Base-by-base conservation (phyloP, 2,113 vertebrate species). In the Pomatorhinus ruficollis region DNA sequence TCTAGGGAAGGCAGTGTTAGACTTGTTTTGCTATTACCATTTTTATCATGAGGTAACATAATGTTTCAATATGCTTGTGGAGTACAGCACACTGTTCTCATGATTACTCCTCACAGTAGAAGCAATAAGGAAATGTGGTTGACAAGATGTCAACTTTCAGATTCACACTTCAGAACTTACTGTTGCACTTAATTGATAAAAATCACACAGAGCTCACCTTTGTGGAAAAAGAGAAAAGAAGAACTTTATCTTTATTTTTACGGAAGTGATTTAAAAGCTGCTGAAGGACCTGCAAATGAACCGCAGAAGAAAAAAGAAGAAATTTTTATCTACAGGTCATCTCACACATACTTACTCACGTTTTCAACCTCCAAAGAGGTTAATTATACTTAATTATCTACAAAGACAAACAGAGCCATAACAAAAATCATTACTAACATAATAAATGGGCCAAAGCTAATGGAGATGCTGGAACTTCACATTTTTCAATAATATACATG, bases 181-280 rank as follows among this genome's bases (percentile, higher is more conserved):
- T 78, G 57, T 12, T 74, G 37, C 1, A 8, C 56, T 52, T 44
- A 96, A 71, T 4, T 19, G 19, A 69, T 10, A 84, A 27, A 89
- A 49, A 80, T 52, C 59, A 87, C 21, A 96, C 4, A 4, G 35
- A 83, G 75, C 98, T 98, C 94, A 99, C 99, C 99, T 99, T 99
- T 49, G 99, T 99, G 23, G 99, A 99, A 91, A 99, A 98, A 44
- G 99, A 99, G 94, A 99, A 99, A 89, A 99, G 97, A 45, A 99
- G 99, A 76, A 99, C 95, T 98, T 99, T 99, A 96, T 99, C 98
- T 78, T 97, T 99, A 95, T 97, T 99, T 96, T 98, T 98, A 88
- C 75, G 96, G 92, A 99, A 99, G 95, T 99, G 98, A 97, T 98
- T 98, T 88, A 99, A 97, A 95, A 99, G 98, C 87, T 98, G 99